Conservation (phyloP, 2,797 vertebrate species). For the Aplochiton taeniatus region DNA sequence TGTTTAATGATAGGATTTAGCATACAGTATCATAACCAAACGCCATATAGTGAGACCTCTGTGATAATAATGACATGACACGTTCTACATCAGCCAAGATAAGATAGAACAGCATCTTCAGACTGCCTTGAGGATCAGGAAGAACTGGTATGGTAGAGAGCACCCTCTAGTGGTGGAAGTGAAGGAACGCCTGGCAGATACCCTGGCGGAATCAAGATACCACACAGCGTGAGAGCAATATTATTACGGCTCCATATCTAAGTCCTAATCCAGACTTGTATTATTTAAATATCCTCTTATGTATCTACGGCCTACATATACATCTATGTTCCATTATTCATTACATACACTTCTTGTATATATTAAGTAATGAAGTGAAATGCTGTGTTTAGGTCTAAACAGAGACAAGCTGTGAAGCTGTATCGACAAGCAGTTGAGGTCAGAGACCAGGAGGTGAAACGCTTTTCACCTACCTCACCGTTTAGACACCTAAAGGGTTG, state of each 20-base stretch:
- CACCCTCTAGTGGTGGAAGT: conserved; percentile 59
- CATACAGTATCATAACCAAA: no score
- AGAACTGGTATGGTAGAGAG: conserved; percentile 46
- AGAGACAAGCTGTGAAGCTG: neutral
- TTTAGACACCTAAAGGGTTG: neutral
- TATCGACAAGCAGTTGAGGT: conserved; percentile 2
- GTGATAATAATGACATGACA: neutral
- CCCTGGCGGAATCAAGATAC: conserved; percentile 45
- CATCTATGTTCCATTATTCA: no score
- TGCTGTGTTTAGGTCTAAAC: neutral
- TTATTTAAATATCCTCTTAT: no score
- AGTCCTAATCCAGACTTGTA: no score
- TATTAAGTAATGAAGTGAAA: no score
- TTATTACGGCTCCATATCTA: neutral
- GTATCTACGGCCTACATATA: no score
- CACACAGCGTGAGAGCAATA: conserved; percentile 52
- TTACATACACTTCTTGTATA: no score
- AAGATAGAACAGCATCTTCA: conserved; percentile 40
- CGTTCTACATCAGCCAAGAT: neutral
- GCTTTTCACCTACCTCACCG: neutral
- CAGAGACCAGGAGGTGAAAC: conserved; percentile 1
- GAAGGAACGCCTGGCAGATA: conserved; percentile 61
- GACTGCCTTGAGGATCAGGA: conserved; percentile 45
- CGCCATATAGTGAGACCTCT: no score
- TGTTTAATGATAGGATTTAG: no score